Evolutionary conservation across 2,113 vertebrate genomes (phyloP).

Genomic region (Speoplatyrhinus poulsoni): DNA sequence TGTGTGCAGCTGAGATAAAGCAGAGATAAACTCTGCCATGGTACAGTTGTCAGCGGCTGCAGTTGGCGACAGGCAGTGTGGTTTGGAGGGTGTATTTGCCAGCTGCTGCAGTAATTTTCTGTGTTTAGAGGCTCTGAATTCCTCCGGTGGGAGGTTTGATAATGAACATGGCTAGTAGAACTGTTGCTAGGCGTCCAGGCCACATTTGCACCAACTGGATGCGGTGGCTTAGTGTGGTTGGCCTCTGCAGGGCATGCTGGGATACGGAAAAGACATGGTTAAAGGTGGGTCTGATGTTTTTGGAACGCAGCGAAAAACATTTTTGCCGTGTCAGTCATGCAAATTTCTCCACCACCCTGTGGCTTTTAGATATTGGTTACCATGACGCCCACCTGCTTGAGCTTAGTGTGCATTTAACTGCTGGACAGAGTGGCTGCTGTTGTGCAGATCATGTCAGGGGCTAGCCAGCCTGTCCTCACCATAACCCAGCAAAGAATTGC

Average conservation of each 20-base stretch:
- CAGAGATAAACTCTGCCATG: constrained; percentile 39
- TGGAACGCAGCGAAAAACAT: no score
- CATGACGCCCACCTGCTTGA: neutral
- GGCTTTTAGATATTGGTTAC: constrained; percentile 1
- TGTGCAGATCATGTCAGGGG: constrained; percentile 23
- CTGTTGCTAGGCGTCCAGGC: constrained; percentile 54
- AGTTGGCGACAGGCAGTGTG: constrained; percentile 55
- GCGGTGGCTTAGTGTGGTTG: constrained; percentile 5
- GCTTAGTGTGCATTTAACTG: neutral
- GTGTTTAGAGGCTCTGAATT: constrained; percentile 61
- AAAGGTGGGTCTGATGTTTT: neutral
- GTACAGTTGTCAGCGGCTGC: constrained; percentile 64
- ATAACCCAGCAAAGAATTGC: constrained; percentile 20
- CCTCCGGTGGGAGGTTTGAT: constrained; percentile 63
- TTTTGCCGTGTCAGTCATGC: neutral
- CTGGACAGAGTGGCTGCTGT: neutral
- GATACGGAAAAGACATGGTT: neutral
- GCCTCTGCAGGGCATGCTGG: constrained; percentile 12
- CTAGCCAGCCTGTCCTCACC: constrained; percentile 3
- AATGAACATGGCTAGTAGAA: constrained; percentile 37
- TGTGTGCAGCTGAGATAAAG: constrained; percentile 45
- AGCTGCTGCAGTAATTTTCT: constrained; percentile 71
- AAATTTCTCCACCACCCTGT: neutral
- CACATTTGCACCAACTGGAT: constrained; percentile 30
- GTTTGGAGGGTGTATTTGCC: constrained; percentile 50